phyloP scores from a whole-genome alignment of 2,797 vertebrate genomes.

The Pelobates cultripes region DNA sequence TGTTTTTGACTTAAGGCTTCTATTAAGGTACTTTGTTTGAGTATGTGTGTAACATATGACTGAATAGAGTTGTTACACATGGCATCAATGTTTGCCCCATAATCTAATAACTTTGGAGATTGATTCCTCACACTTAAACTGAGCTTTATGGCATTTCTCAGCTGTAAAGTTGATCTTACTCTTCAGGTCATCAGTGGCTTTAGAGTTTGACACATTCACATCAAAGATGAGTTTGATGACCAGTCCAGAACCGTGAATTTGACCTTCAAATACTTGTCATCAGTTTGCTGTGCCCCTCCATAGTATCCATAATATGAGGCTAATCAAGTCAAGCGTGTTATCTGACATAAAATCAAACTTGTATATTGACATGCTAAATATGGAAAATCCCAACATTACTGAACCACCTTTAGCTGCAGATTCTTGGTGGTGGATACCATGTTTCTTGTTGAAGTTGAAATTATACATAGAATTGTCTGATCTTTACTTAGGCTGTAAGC shows the following conservation, averaged over 20 bases:
- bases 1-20: neutral
- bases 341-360: too few species aligned
- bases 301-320: neutral
- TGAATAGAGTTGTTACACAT: neutral
- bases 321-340: neutral
- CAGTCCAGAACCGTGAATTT: neutral
- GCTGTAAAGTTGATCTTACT: neutral
- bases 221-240: neutral
- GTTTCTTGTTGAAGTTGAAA: neutral
- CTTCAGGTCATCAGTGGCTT: neutral
- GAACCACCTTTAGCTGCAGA: neutral
- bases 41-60: neutral
- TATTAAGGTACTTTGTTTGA: neutral
- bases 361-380: too few species aligned
- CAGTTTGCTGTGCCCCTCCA: neutral
- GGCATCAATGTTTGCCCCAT: neutral
- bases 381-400: neutral
- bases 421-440: neutral
- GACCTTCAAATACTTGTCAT: neutral
- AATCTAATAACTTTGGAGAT: too few species aligned
- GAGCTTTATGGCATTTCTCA: neutral
- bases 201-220: neutral
- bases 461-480: neutral
- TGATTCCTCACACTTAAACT: neutral
- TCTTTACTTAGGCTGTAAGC: slow-evolving; percentile 34